Conservation (phyloP, 2,113 vertebrate genomes). For the Pica pica region DNA sequence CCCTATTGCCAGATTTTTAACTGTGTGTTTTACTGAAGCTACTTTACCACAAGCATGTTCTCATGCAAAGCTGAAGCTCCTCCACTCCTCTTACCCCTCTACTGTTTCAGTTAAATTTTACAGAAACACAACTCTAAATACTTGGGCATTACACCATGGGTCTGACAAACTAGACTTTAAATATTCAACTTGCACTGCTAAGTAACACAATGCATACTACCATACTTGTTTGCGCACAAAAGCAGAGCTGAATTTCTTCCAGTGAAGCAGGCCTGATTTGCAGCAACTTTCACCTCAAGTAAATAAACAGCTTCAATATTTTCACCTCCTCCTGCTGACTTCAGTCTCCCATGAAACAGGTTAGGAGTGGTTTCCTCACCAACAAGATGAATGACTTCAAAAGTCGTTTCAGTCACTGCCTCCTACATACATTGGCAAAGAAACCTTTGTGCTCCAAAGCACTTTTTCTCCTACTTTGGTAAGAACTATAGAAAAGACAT, state of each 20-base stretch:
- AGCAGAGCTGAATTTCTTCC: neutral
- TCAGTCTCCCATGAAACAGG: neutral
- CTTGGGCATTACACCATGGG: neutral
- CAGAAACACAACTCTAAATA: neutral
- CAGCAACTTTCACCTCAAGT: neutral
- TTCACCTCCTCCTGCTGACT: neutral
- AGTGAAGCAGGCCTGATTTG: neutral
- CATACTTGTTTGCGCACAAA: neutral
- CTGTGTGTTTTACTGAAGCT: neutral
- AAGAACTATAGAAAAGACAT: neutral
- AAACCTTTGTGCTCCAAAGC: rapidly evolving
- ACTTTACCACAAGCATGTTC: neutral
- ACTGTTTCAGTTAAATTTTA: neutral
- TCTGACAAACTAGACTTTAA: neutral
- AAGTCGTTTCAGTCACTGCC: neutral
- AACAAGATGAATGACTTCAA: neutral
- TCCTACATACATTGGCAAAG: neutral
- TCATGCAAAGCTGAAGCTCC: neutral
- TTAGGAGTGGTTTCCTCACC: neutral
- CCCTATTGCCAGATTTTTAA: neutral
- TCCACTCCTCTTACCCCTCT: neutral
- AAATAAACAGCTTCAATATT: neutral
- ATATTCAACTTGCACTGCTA: neutral
- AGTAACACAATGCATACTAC: rapidly evolving
- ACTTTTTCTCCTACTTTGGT: neutral